phyloP scores from a whole-genome alignment of 2,797 vertebrate genomes.

The Acanthiza pusilla region DNA sequence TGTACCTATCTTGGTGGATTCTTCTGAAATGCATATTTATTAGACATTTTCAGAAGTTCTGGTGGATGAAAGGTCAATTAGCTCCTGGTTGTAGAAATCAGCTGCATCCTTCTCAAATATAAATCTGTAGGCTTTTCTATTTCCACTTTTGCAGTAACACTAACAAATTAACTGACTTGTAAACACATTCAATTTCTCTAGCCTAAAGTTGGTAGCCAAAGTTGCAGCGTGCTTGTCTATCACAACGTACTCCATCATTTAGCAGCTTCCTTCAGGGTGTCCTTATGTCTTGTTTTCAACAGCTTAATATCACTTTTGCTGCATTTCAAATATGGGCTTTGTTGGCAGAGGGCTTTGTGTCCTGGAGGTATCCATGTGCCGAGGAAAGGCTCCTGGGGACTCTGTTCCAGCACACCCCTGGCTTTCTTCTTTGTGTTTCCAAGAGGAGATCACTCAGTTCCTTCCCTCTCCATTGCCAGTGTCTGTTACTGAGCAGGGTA shows the following conservation, averaged over 20 bases:
- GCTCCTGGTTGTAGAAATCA: neutral
- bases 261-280: neutral
- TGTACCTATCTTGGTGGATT: neutral
- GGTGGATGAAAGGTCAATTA: neutral
- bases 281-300: neutral
- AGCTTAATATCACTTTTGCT: neutral
- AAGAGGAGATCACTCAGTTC: neutral
- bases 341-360: neutral
- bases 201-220: neutral
- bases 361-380: neutral
- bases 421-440: neutral
- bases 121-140: neutral
- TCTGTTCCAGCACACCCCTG: neutral
- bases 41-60: neutral
- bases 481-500: neutral
- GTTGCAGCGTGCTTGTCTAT: neutral
- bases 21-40: neutral
- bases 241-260: neutral
- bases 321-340: neutral
- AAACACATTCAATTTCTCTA: accelerated
- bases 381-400: neutral
- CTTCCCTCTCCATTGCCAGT: neutral
- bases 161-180: neutral
- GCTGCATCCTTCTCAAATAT: neutral
- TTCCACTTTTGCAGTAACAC: neutral